Conservation (phyloP, 2,797 vertebrate species). For the Microchirus variegatus region DNA sequence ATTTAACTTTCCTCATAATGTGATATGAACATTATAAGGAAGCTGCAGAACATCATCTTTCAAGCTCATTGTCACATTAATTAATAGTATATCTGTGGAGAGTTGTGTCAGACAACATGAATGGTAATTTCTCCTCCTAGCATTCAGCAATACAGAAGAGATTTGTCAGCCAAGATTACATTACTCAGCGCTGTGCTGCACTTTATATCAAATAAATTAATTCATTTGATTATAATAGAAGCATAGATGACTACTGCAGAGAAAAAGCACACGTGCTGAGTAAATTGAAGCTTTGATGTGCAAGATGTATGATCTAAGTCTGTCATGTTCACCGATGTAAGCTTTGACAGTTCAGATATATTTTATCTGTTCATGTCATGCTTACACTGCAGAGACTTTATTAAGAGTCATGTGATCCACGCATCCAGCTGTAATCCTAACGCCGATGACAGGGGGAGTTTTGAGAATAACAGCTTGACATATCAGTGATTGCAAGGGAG, state of each 20-base stretch:
- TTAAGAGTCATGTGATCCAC: neutral
- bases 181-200: too few species aligned
- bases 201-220: too few species aligned
- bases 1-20: too few species aligned
- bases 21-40: too few species aligned
- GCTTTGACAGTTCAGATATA: neutral
- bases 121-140: too few species aligned
- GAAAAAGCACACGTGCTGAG: neutral
- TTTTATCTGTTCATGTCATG: neutral
- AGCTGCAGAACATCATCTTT: too few species aligned
- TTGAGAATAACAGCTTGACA: neutral
- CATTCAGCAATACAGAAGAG: too few species aligned
- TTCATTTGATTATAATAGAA: neutral
- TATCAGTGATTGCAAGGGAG: neutral
- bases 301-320: neutral
- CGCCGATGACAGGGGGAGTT: neutral
- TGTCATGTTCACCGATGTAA: neutral
- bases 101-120: too few species aligned
- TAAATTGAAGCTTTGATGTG: neutral
- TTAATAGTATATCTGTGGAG: too few species aligned
- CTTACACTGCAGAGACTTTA: neutral
- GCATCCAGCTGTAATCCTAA: neutral
- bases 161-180: too few species aligned
- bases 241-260: too few species aligned
- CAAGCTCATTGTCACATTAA: too few species aligned